Conservation (phyloP, 1,140 invertebrate genomes). For the Eupristina koningsbergeri region DNA sequence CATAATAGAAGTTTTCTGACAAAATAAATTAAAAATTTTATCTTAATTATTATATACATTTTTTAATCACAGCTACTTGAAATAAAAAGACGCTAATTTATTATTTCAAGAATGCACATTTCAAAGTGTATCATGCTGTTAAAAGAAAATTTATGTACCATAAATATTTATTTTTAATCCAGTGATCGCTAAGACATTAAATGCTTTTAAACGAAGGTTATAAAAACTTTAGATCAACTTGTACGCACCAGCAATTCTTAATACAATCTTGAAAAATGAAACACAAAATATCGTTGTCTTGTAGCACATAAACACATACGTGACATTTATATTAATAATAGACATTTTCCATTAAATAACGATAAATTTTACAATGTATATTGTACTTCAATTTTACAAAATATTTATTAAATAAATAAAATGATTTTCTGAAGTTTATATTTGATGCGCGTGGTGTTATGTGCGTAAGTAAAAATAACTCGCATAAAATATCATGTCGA, state of each 20-base stretch:
- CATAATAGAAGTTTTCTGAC: too few relatives aligned
- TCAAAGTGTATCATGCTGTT: conserved; percentile 4
- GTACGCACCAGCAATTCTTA: background rate
- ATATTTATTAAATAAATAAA: background rate
- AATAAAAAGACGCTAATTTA: background rate
- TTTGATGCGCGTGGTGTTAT: background rate
- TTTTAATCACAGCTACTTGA: background rate
- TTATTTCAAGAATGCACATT: background rate
- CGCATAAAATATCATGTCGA: too few relatives aligned
- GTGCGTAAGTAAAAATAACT: too few relatives aligned
- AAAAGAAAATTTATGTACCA: conserved; percentile 28
- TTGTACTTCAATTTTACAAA: too few relatives aligned
- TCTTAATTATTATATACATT: background rate
- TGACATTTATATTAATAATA: background rate
- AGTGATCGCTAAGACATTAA: conserved; percentile 1
- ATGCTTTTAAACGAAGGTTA: conserved; percentile 25
- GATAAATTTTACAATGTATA: background rate
- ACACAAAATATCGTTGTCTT: background rate
- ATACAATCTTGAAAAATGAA: background rate
- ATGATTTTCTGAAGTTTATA: background rate
- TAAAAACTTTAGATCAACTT: conserved; percentile 12
- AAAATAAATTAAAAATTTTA: too few relatives aligned
- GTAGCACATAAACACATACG: background rate
- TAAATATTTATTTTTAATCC: conserved; percentile 34
- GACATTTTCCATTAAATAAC: background rate